Evolutionary conservation across 2,113 vertebrate genomes (phyloP).

Genomic region (Sinocyclocheilus rhinocerous): DNA sequence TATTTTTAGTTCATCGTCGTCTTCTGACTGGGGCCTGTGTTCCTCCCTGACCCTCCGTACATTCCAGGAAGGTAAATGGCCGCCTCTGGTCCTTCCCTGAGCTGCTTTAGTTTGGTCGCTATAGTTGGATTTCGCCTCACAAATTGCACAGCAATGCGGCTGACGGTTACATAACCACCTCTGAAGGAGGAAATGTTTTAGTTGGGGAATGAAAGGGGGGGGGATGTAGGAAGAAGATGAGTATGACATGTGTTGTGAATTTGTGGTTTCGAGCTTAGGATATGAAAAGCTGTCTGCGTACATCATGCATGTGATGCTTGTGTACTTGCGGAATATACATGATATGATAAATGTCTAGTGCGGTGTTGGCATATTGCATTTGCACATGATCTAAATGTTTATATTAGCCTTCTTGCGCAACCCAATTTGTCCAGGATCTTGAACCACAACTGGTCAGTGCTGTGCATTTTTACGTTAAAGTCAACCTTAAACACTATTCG

Average conservation of each 20-base stretch:
- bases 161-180: conserved; percentile 71
- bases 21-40: conserved; percentile 8
- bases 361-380: neutral
- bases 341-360: neutral
- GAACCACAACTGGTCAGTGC: conserved; percentile 2
- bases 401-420: conserved; percentile 1
- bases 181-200: conserved; percentile 76
- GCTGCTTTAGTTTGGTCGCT: conserved; percentile 50
- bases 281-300: conserved; percentile 16
- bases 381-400: conserved; percentile 1
- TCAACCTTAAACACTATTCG: neutral
- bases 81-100: conserved; percentile 16
- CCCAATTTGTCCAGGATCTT: neutral
- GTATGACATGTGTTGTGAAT: conserved; percentile 39
- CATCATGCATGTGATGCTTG: conserved; percentile 36
- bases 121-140: conserved; percentile 61
- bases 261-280: conserved; percentile 12
- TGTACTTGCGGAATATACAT: neutral
- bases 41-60: conserved; percentile 10
- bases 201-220: conserved; percentile 54
- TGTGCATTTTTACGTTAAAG: neutral
- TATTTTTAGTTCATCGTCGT: conserved; percentile 14
- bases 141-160: conserved; percentile 64
- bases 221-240: conserved; percentile 58
- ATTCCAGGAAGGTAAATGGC: conserved; percentile 42